Percentiles rank a stretch among this genome's conserved stretches.
Conservation (phyloP, 2,888 invertebrate genomes). For the Apamea sordens region DNA sequence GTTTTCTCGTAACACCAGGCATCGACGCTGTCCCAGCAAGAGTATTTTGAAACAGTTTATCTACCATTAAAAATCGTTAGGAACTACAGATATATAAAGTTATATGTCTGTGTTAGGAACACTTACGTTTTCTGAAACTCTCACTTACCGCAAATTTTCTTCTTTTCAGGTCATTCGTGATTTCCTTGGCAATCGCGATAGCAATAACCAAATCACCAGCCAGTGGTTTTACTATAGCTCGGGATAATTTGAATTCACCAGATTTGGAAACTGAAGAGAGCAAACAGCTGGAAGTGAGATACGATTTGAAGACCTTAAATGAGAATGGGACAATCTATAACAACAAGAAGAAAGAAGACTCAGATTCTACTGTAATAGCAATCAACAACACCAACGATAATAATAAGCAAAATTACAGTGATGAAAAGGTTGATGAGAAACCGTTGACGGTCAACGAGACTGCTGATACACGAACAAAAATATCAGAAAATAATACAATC, state of each 20-base stretch:
- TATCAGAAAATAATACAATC: conserved; percentile 15
- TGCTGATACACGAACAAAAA: conserved; percentile 20
- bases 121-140: neutral
- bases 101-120: neutral
- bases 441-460: conserved; percentile 23
- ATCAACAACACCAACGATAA: conserved; percentile 29
- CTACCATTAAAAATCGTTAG: neutral
- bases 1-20: neutral
- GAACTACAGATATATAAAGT: too few relatives aligned
- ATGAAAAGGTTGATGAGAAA: conserved; percentile 18
- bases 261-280: conserved; percentile 75
- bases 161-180: conserved; percentile 82
- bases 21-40: neutral
- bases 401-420: conserved; percentile 10
- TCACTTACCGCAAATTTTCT: conserved; percentile 49
- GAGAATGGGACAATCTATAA: conserved; percentile 49
- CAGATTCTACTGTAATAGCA: conserved; percentile 45
- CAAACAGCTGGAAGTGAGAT: conserved; percentile 70
- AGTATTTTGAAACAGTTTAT: neutral
- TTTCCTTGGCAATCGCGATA: conserved; percentile 76
- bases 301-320: conserved; percentile 66
- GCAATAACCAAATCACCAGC: conserved; percentile 73
- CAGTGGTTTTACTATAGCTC: conserved; percentile 75
- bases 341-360: conserved; percentile 14
- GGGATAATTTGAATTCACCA: conserved; percentile 47